These are phyloP conservation scores for Gorsachius goisagi DNA, from an alignment of 2,113 vertebrate species.

Conservation along the genomic window DNA sequence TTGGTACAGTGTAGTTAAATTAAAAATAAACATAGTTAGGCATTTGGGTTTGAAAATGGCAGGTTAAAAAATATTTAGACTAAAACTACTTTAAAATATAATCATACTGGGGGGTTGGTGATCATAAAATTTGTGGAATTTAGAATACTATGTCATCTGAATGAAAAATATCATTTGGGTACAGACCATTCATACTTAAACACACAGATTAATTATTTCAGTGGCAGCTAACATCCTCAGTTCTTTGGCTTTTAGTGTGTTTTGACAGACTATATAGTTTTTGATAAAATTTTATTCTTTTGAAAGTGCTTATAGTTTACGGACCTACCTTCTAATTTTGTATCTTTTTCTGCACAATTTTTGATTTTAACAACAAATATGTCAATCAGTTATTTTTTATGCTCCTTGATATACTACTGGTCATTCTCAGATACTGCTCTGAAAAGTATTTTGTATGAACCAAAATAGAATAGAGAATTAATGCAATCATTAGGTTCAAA, in stretches of 20 bases:
- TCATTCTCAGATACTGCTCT: neutral
- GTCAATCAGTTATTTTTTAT: neutral
- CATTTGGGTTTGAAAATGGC: neutral
- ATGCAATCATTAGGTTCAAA: neutral
- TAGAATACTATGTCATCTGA: neutral
- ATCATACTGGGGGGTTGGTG: neutral
- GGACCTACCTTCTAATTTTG: neutral
- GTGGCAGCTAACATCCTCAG: neutral
- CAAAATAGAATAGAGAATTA: neutral
- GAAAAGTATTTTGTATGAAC: neutral
- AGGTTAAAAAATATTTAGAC: constrained; percentile 32
- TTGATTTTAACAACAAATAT: neutral
- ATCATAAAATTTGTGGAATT: neutral
- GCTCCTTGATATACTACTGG: neutral
- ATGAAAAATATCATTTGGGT: neutral
- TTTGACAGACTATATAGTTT: neutral
- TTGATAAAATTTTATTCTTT: neutral
- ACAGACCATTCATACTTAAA: neutral
- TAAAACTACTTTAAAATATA: neutral
- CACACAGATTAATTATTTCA: neutral
- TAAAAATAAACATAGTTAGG: constrained; percentile 43
- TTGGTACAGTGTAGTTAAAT: constrained; percentile 18
- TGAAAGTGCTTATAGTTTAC: neutral
- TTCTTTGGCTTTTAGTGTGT: neutral
- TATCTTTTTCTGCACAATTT: neutral